Evolutionary conservation across 2,888 invertebrate species (phyloP).

Genomic region (Hartigia nigra): DNA sequence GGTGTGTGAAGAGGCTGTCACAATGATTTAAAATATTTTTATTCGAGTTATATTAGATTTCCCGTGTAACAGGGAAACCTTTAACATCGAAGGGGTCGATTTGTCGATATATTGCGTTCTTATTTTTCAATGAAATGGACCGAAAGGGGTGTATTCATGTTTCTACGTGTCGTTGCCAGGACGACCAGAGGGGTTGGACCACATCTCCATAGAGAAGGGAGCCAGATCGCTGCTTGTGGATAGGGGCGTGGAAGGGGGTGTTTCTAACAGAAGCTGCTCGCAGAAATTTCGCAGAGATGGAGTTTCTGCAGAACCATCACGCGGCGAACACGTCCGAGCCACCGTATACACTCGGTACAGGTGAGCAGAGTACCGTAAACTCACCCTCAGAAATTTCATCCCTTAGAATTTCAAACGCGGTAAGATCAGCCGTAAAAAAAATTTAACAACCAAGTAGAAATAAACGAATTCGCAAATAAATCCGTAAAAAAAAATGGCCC

Average conservation of each 20-base stretch:
- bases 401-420: neutral
- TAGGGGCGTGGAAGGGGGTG: conserved; percentile 55
- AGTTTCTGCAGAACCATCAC: conserved; percentile 66
- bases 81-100: neutral
- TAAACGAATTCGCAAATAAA: neutral
- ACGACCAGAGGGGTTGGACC: conserved; percentile 64
- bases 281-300: conserved; percentile 63
- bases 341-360: conserved; percentile 62
- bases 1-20: neutral
- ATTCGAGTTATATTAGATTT: neutral
- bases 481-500: neutral
- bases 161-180: conserved; percentile 53
- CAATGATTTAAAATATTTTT: neutral
- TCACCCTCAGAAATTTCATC: neutral
- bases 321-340: conserved; percentile 64
- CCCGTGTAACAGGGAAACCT: neutral
- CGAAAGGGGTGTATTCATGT: conserved; percentile 13
- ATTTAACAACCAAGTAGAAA: neutral
- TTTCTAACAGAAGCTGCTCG: conserved; percentile 55
- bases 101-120: neutral
- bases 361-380: conserved; percentile 35
- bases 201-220: conserved; percentile 50
- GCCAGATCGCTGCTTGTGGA: conserved; percentile 31
- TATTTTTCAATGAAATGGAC: conserved; percentile 19
- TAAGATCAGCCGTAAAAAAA: neutral